Base-by-base conservation (phyloP, 1,140 invertebrate species). In the Nephila pilipes region DNA sequence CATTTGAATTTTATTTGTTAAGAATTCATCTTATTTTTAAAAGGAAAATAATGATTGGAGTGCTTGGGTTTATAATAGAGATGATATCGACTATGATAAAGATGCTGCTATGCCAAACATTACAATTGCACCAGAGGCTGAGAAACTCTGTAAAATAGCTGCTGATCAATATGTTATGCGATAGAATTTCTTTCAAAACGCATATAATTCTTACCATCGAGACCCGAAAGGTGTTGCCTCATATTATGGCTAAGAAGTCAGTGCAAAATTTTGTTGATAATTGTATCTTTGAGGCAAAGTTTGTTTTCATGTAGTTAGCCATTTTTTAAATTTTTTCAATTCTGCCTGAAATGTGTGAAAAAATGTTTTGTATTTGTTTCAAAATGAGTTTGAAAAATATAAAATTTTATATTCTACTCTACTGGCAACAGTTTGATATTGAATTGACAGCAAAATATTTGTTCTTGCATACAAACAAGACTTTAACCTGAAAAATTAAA, bases 181-280 rank as follows among this genome's bases (percentile, higher is more conserved):
- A 3, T 95, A 96, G 2, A 96, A 97, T 85, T 97, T 97, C 94
- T 96, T 97, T 93, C 94, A 96, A 79, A 97, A 97, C 95, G 97
- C 97, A 5, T 96, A 96, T 79, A 96, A 97, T 38, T 97, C 97
- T n/a, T 96, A 96, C 94, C 95, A 96, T 20, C 95, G 96, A 46
- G 97, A 97, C 12, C 97, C 97, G 95, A 95, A 96, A 18, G 95
- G 96, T 91, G 97, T 97, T 0, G 97, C 97, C 0, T 95, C 96
- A 0, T 98, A 97, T 95, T 98, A 97, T 94, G 97, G 97, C 0
- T 96, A 97, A 85, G 95, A 98, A 94, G 97, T 97, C 16, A 94
- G 95, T 87, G 60, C 57, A n/a, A n/a, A n/a, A n/a, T n/a, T n/a
- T n/a, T n/a, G n/a, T n/a, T n/a, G n/a, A n/a, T n/a, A n/a, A n/a